Evolutionary conservation across 2,888 invertebrate genomes (phyloP), one percentile per base, ranked within the genome.

Genomic region (Lithophane leautieri): DNA sequence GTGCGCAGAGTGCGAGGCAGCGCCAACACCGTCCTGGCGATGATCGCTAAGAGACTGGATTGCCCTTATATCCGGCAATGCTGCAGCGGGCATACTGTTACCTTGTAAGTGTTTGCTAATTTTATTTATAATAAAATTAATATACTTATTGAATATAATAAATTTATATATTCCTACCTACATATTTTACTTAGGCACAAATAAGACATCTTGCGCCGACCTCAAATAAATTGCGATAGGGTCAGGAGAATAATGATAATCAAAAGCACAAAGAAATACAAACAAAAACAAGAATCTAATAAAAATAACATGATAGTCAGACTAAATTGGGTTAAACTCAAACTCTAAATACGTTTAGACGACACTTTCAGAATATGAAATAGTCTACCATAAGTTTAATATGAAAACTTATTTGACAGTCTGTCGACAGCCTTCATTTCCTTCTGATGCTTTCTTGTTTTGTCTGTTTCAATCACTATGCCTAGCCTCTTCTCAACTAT

Each of bases 391-490:
- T 40, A 47, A 76, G 22, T 60, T 79, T 44, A 44, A 79, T 76
- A 25, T 44, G 60, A 72, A 76, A 76, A 79, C 60, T 72, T 72
- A 0, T 79, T 79, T 22, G 50, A 58, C 50, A 25, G 28, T 11
- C 9, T 34, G 56, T 4, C 60, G 56, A 58, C 56, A 70, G 12
- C 42, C 58, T 34, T 72, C 22, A 76, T 76, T 76, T 76, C 79
- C 60, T 16, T 42, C 7, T 11, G 16, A 44, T 25, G 22, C 12
- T 76, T 60, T 34, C 56, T 19, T 28, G 70, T 68, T 78, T 47
- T 16, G 16, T 19, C 14, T 14, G 34, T 50, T 47, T 22, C 12
- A 28, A 28, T 47, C 6, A 9, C n/a, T 54, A 52, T 34, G 22
- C 22, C 22, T 8, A 28, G 2, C 2, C 22, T 34, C 22, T 66